Conservation (phyloP, 2,888 invertebrate species). For the Crematogaster levior region DNA sequence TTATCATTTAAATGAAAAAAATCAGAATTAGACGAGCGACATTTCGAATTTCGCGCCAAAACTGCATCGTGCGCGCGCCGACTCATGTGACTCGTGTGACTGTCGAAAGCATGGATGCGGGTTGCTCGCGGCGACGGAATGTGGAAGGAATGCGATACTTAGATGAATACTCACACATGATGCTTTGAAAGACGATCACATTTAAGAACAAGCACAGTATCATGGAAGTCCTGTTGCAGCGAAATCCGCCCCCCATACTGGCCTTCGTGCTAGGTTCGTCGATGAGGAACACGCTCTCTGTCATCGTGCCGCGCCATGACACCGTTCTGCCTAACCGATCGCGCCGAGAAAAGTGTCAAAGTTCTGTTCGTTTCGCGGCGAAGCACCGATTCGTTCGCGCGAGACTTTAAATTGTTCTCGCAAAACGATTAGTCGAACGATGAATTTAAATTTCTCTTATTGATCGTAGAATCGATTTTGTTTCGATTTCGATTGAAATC, state of each 20-base stretch:
- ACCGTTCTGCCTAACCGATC: conserved; percentile 57
- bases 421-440: not conserved
- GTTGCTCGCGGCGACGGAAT: not conserved
- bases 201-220: conserved; percentile 70
- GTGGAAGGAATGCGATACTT: not conserved
- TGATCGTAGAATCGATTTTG: not conserved
- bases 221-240: conserved; percentile 67
- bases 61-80: not conserved
- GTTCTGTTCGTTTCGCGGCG: too few relatives aligned
- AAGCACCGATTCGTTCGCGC: too few relatives aligned
- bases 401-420: not conserved
- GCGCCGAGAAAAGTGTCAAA: not conserved
- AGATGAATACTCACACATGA: conserved; percentile 73
- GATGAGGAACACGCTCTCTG: conserved; percentile 65
- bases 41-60: not conserved
- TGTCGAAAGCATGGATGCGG: conserved; percentile 2
- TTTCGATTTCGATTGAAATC: too few relatives aligned
- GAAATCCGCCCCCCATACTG: conserved; percentile 75
- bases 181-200: conserved; percentile 69
- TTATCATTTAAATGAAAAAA: not conserved
- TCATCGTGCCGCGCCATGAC: conserved; percentile 79
- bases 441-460: not conserved
- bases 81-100: not conserved
- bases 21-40: not conserved
- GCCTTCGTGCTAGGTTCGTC: conserved; percentile 65